These are phyloP conservation scores for Bucco capensis DNA, from an alignment of 2,113 vertebrate genomes.

Conservation along the genomic window DNA sequence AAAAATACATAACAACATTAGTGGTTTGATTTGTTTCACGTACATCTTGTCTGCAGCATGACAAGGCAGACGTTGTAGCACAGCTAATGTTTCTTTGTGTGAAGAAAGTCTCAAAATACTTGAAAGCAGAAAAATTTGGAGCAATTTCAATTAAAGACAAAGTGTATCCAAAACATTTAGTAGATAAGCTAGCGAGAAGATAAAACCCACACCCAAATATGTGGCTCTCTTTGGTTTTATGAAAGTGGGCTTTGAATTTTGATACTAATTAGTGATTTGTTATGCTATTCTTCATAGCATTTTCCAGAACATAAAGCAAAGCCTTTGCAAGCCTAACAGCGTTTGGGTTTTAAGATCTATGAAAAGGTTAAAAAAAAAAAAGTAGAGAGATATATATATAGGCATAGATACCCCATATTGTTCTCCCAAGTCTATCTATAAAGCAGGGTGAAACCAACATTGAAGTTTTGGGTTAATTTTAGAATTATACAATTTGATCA, in stretches of 20 bases:
- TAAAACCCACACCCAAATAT: background rate
- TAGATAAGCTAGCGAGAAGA: background rate
- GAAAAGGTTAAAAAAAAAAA: background rate
- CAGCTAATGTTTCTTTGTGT: background rate
- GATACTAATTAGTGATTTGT: background rate
- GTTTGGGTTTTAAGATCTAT: background rate
- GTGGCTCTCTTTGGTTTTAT: background rate
- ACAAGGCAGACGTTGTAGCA: background rate
- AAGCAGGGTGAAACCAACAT: background rate
- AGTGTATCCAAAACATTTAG: background rate
- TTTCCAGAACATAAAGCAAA: background rate
- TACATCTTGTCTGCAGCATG: background rate
- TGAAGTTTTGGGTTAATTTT: background rate
- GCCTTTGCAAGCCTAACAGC: background rate
- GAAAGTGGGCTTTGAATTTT: background rate
- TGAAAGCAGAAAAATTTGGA: background rate
- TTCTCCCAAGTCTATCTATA: background rate
- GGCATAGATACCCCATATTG: background rate
- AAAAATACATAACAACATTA: background rate
- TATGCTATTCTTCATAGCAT: background rate
- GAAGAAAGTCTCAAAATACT: background rate
- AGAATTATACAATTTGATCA: background rate
- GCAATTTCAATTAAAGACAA: background rate
- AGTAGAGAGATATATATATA: fast-evolving
- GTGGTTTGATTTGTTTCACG: background rate